These are phyloP conservation scores for Novumbra hubbsi DNA, from an alignment of 2,797 vertebrate species.

Conservation along the genomic window DNA sequence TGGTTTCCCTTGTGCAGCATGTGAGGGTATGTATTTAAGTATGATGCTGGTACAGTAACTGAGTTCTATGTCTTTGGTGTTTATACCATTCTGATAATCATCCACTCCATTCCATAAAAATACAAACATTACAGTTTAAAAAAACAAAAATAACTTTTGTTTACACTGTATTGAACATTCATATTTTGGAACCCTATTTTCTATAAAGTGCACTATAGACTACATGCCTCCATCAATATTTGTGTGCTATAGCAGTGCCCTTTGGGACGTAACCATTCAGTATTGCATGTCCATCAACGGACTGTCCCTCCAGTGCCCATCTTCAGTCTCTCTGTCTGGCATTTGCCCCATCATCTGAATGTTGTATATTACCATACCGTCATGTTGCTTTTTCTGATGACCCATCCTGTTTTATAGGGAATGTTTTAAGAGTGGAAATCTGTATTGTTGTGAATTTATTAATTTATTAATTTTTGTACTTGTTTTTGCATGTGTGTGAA, in stretches of 20 bases:
- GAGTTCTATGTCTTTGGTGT: conserved; percentile 38
- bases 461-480: background rate
- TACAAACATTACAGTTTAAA: background rate
- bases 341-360: conserved; percentile 24
- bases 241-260: background rate
- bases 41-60: conserved; percentile 45
- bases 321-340: conserved; percentile 7
- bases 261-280: background rate
- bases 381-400: background rate
- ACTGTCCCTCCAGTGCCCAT: conserved; percentile 20
- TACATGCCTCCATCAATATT: background rate
- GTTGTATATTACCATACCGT: background rate
- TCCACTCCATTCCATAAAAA: conserved; percentile 31
- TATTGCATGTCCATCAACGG: conserved; percentile 47
- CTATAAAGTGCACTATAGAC: background rate
- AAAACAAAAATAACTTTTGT: too few relatives aligned
- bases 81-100: conserved; percentile 44
- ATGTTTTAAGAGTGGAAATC: background rate
- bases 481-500: background rate
- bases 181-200: background rate
- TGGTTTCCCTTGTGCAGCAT: conserved; percentile 74
- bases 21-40: conserved; percentile 71
- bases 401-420: background rate
- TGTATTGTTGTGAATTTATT: background rate
- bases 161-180: too few relatives aligned